These are phyloP conservation scores for Epinephelus malabaricus DNA, from an alignment of 2,797 vertebrate species.

Conservation along the genomic window DNA sequence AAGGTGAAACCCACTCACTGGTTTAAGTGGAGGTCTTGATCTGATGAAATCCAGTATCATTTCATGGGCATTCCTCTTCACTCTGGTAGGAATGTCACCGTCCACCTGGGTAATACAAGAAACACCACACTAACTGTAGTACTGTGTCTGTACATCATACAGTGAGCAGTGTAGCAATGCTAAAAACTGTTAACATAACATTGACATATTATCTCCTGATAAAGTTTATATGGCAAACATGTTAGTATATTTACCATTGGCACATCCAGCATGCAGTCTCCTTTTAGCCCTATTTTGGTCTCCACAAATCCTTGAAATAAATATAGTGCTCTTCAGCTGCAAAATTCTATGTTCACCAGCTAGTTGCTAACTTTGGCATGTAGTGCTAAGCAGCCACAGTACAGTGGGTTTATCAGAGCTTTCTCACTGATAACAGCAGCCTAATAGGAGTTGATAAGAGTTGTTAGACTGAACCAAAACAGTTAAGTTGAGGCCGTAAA, in stretches of 20 bases:
- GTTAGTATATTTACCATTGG: background rate
- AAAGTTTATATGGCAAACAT: background rate
- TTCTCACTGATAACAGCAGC: background rate
- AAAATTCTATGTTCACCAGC: background rate
- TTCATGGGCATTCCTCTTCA: conserved; percentile 95
- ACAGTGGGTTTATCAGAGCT: background rate
- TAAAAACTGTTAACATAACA: background rate
- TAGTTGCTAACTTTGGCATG: background rate
- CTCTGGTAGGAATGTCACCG: conserved; percentile 91
- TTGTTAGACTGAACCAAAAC: background rate
- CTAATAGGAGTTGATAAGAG: background rate
- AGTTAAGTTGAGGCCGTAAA: background rate
- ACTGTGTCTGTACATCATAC: background rate
- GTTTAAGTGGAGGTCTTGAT: conserved; percentile 95
- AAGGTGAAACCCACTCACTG: conserved; percentile 81
- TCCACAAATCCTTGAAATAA: background rate
- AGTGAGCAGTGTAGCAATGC: background rate
- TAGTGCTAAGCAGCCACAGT: background rate
- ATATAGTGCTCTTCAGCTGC: background rate
- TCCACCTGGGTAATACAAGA: conserved; percentile 86
- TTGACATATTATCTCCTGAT: background rate
- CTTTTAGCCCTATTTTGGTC: background rate
- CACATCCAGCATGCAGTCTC: too few species aligned
- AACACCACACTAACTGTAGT: background rate
- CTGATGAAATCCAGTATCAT: conserved; percentile 97